Percentiles rank a stretch among this genome's conserved stretches.
Conservation (phyloP, 2,113 vertebrate species). For the Hyla sarda region DNA sequence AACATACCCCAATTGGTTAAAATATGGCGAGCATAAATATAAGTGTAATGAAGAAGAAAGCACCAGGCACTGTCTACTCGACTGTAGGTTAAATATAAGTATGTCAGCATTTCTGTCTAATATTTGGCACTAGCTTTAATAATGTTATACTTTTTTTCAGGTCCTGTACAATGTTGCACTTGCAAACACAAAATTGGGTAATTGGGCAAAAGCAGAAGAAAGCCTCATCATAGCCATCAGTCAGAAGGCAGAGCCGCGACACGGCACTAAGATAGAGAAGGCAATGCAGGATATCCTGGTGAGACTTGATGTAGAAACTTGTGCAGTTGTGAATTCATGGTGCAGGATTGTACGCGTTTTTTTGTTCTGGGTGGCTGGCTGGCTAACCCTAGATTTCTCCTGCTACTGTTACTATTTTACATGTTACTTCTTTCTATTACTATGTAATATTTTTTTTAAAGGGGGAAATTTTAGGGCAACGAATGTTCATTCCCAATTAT, state of each 20-base stretch:
- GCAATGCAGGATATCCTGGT: conserved; percentile 90
- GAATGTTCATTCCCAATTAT: too few species aligned
- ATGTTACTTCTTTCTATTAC: too few species aligned
- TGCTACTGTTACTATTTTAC: too few species aligned
- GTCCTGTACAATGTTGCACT: conserved; percentile 88
- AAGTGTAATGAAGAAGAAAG: too few species aligned
- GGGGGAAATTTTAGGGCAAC: too few species aligned
- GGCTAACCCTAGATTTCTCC: neutral
- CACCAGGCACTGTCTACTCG: too few species aligned
- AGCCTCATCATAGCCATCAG: conserved; percentile 76
- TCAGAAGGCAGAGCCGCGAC: conserved; percentile 74
- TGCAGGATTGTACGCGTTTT: neutral
- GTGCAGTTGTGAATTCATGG: neutral
- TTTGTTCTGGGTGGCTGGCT: neutral
- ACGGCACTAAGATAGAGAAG: conserved; percentile 81
- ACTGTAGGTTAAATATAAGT: too few species aligned
- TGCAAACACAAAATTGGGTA: conserved; percentile 75
- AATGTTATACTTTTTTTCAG: conserved; percentile 67
- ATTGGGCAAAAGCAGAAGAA: conserved; percentile 90
- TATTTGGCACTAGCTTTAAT: neutral
- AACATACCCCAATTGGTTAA: too few species aligned
- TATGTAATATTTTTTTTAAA: too few species aligned
- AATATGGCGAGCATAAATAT: too few species aligned
- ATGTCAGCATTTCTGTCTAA: neutral
- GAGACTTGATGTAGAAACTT: neutral